These are phyloP conservation scores for Meda fulgida DNA, from an alignment of 2,797 vertebrate species.

Conservation along the genomic window DNA sequence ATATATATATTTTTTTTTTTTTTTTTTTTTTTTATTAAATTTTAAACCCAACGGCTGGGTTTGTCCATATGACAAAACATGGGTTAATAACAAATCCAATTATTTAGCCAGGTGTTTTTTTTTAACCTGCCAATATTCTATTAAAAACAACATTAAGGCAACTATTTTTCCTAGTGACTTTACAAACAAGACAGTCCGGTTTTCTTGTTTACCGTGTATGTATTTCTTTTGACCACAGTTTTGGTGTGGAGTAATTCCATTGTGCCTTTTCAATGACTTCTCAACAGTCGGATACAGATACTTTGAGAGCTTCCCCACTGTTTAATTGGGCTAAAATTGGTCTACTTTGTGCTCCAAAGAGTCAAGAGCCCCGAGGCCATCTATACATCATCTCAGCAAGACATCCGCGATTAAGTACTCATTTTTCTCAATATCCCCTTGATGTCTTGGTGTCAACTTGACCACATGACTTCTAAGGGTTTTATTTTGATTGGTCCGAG, in stretches of 20 bases:
- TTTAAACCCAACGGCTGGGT: too few species aligned
- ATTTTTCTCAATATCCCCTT: slow-evolving; percentile 79
- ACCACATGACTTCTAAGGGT: slow-evolving; percentile 32
- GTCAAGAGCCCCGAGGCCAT: slow-evolving; percentile 70
- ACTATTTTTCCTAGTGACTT: neutral
- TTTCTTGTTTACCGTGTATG: slow-evolving; percentile 34
- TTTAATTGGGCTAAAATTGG: slow-evolving; percentile 83
- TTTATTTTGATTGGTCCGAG: slow-evolving; percentile 51
- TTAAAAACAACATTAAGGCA: neutral
- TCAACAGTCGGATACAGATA: slow-evolving; percentile 73
- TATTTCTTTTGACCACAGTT: slow-evolving; percentile 45
- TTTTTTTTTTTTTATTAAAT: too few species aligned
- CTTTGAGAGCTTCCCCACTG: slow-evolving; percentile 76
- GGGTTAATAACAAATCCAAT: too few species aligned
- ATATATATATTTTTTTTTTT: too few species aligned
- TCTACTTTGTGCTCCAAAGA: slow-evolving; percentile 72
- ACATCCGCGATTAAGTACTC: slow-evolving; percentile 84
- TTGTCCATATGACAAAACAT: too few species aligned
- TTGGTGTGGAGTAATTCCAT: slow-evolving; percentile 52
- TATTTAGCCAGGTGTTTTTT: too few species aligned
- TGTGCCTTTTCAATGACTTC: slow-evolving; percentile 63
- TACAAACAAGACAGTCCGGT: slow-evolving; percentile 9
- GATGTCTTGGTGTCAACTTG: slow-evolving; percentile 66
- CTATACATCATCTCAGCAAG: slow-evolving; percentile 79
- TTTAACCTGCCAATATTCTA: neutral